phyloP scores from a whole-genome alignment of 2,797 vertebrate species.

The Brachyalestes nurse region DNA sequence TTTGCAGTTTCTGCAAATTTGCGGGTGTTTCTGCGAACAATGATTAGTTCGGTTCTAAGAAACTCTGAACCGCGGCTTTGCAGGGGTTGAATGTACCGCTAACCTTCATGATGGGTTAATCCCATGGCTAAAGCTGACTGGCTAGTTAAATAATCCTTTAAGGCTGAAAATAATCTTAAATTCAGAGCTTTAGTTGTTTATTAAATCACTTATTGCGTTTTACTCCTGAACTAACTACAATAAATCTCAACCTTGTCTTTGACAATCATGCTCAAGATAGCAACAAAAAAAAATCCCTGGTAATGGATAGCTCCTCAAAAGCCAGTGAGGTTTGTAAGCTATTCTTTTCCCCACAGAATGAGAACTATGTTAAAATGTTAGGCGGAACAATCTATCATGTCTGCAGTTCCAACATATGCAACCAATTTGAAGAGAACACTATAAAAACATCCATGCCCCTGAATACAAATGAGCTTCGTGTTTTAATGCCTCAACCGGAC shows the following conservation, averaged over 20 bases:
- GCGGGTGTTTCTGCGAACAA: too few relatives aligned
- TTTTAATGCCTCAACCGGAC: slow-evolving; percentile 36
- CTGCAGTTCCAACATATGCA: slow-evolving; percentile 60
- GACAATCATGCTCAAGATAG: slow-evolving; percentile 41
- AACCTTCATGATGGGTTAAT: too few relatives aligned
- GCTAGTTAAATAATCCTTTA: too few relatives aligned
- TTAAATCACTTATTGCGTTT: slow-evolving; percentile 6
- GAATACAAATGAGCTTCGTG: slow-evolving; percentile 34
- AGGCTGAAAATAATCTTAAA: background rate
- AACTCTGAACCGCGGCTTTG: too few relatives aligned
- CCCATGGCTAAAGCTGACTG: too few relatives aligned
- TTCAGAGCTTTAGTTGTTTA: background rate
- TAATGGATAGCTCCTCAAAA: slow-evolving; percentile 56
- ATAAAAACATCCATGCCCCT: slow-evolving; percentile 43
- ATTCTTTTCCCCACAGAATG: slow-evolving; percentile 44
- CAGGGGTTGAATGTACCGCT: too few relatives aligned
- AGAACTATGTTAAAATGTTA: slow-evolving; percentile 43
- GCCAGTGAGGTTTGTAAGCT: slow-evolving; percentile 49
- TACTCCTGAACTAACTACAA: background rate
- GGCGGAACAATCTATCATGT: slow-evolving; percentile 60
- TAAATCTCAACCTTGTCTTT: background rate
- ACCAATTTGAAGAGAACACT: slow-evolving; percentile 53
- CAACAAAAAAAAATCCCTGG: slow-evolving; percentile 47
- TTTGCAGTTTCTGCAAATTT: too few relatives aligned
- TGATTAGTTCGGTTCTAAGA: too few relatives aligned